Evolutionary conservation across 2,113 vertebrate species (phyloP).

Genomic region (Uria aalge): DNA sequence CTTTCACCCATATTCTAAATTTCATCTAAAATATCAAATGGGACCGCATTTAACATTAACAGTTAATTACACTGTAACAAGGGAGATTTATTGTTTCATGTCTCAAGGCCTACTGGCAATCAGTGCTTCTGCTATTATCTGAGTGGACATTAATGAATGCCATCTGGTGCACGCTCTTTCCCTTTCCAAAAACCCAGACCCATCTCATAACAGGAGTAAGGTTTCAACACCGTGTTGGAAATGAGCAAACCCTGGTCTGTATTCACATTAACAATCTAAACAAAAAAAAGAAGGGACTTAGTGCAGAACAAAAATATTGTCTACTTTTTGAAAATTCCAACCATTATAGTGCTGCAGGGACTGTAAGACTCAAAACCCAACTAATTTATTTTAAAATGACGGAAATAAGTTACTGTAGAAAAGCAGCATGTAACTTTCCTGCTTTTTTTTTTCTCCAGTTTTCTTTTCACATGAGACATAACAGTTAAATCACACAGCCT

Average conservation of each 20-base stretch:
- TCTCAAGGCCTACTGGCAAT: background rate
- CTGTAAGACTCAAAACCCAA: background rate
- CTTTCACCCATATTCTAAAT: background rate
- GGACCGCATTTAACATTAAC: background rate
- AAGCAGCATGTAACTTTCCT: background rate
- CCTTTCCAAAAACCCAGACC: background rate
- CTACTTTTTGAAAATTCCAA: background rate
- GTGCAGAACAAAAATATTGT: background rate
- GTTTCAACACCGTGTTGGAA: background rate
- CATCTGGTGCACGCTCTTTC: background rate
- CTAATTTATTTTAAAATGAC: background rate
- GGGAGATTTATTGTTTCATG: background rate
- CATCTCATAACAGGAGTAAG: background rate
- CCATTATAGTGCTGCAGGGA: background rate
- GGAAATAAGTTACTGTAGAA: background rate
- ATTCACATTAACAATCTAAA: background rate
- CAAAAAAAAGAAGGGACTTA: background rate
- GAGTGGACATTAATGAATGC: background rate
- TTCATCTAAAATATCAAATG: background rate
- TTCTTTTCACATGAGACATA: background rate
- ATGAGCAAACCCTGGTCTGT: background rate
- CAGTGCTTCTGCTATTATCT: background rate
- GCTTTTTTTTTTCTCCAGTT: background rate
- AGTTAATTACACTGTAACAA: conserved; percentile 1
- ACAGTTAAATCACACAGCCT: background rate